Evolutionary conservation across 2,888 invertebrate species (phyloP), one percentile per base, ranked within the genome.

Genomic region (Agrotis exclamationis): DNA sequence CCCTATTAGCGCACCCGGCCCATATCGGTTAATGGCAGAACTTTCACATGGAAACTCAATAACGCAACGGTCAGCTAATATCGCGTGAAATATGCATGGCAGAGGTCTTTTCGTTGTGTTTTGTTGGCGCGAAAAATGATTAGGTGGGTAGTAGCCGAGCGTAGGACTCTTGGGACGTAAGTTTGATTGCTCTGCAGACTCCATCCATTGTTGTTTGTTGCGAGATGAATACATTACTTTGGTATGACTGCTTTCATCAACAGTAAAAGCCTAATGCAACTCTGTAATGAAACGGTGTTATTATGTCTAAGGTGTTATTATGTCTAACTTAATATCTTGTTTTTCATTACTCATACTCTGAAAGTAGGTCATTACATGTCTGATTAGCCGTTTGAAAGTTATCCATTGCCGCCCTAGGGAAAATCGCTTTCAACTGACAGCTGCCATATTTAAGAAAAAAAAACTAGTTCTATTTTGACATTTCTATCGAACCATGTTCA

Each of bases 161-260:
- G 84, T 76, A 77, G 80, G 76, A 80, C 93, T 90, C 93, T 53
- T 58, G 94, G 94, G 95, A 94, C 89, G 76, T 84, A 95, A 96
- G 94, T 96, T 96, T 95, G 95, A 96, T 95, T 96, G 95, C 94
- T 91, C 90, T 84, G 87, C 91, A 87, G 90, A 88, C 92, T 92
- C 88, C 88, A 89, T 91, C 88, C 91, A 89, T 90, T 91, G 93
- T 92, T 93, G 93, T 94, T 93, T 93, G 93, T 92, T 90, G 87
- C 86, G 85, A 89, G 88, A 93, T 93, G 94, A 94, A 94, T 95
- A 95, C 88, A 93, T 95, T 94, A 94, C 86, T 86, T 83, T 83
- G 74, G 80, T 84, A 85, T 84, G 85, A 87, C 86, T 90, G 87
- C 89, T 89, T 88, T 89, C 86, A 88, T 87, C 80, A 85, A 82